Conservation (phyloP, 2,888 invertebrate genomes). For the Beris morrisii region DNA sequence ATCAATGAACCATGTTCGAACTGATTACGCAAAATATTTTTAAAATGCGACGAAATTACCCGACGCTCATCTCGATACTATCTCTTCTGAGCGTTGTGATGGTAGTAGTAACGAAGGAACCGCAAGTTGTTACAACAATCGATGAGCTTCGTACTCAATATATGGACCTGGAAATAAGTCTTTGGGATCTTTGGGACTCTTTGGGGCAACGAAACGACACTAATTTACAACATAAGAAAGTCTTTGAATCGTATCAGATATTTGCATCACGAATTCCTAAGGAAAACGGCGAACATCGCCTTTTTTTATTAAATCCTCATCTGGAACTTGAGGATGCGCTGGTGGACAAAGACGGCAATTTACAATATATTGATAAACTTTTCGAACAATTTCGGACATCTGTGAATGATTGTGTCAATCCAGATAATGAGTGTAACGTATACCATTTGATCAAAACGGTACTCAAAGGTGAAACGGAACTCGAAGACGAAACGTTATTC, state of each 20-base stretch:
- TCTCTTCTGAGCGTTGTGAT: no score
- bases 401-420: conserved; percentile 45
- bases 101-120: conserved; percentile 2
- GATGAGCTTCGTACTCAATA: conserved; percentile 65
- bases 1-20: no score
- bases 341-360: conserved; percentile 60
- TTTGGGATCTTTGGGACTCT: conserved; percentile 45
- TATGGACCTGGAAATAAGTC: conserved; percentile 59
- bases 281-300: conserved; percentile 42
- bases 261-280: conserved; percentile 44
- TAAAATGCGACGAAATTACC: neutral
- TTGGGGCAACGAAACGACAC: conserved; percentile 43
- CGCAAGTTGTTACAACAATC: conserved; percentile 53
- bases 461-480: conserved; percentile 52
- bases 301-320: conserved; percentile 47
- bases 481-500: conserved; percentile 65
- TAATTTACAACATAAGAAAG: conserved; percentile 48
- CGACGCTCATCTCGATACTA: neutral
- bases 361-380: conserved; percentile 65
- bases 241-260: conserved; percentile 49
- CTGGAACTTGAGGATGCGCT: conserved; percentile 67
- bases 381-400: conserved; percentile 69
- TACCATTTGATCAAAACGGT: conserved; percentile 65
- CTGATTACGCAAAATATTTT: neutral
- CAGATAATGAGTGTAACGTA: conserved; percentile 60